These are phyloP conservation scores for Ricordea florida DNA, from an alignment of 92 coral and sea anemone species.

Conservation along the genomic window DNA sequence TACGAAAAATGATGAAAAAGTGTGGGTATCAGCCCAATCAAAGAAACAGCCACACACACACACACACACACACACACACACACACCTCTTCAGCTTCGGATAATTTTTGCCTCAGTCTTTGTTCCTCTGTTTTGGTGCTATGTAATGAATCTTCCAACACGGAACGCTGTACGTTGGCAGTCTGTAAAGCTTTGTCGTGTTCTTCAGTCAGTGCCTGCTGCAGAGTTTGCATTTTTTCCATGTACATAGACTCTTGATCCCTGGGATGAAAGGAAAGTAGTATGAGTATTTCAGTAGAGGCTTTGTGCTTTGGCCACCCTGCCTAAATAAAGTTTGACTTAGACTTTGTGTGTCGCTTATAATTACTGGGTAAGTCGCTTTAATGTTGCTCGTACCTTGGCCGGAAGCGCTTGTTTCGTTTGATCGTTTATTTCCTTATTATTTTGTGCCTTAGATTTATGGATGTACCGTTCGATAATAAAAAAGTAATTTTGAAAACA, in stretches of 20 bases:
- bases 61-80: neutral
- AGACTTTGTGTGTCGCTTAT: too few species aligned
- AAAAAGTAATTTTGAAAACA: too few species aligned
- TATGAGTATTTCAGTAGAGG: too few species aligned
- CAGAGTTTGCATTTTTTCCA: constrained; percentile 77
- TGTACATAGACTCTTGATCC: constrained; percentile 66
- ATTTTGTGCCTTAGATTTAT: too few species aligned
- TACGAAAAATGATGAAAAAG: too few species aligned
- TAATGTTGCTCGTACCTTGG: too few species aligned
- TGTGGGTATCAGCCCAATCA: neutral
- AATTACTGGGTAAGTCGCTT: too few species aligned
- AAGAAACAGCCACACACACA: neutral
- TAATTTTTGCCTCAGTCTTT: constrained; percentile 75
- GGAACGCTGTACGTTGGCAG: constrained; percentile 76
- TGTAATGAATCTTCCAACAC: constrained; percentile 81
- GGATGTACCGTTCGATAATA: too few species aligned
- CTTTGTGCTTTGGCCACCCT: too few species aligned
- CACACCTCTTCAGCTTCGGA: constrained; percentile 88
- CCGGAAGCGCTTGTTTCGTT: too few species aligned
- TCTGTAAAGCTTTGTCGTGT: constrained; percentile 76
- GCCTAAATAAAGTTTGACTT: too few species aligned
- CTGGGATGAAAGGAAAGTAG: constrained; percentile 10
- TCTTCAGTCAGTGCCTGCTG: constrained; percentile 84
- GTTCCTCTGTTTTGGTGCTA: constrained; percentile 89
- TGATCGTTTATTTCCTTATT: too few species aligned